Base-by-base conservation (phyloP, 2,888 invertebrate species). In the Eristalinus sepulchralis region DNA sequence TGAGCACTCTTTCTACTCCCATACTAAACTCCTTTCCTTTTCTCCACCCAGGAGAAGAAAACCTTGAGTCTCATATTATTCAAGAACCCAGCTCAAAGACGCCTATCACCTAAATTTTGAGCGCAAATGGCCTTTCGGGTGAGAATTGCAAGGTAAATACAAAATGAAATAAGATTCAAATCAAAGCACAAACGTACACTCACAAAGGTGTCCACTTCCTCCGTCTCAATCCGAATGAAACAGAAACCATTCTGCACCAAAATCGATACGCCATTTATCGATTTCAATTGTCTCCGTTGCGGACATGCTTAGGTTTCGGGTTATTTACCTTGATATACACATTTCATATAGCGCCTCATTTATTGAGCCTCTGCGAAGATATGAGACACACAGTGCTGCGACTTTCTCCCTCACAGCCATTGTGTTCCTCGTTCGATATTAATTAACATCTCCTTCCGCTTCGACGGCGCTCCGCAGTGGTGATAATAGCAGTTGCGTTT, bases 401-500 rank as follows among this genome's bases (percentile, higher is more conserved):
- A 22, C 57, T 22, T 47, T 60, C 33, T 67, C 27, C 62, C 59
- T 24, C 17, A 55, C 13, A 60, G 36, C 10, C 55, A 55, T 71
- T 17, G 47, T 47, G 4, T 47, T 47, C 47, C 17, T 47, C 47
- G 47, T 17, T 76, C 63, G 76, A 67, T 66, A 71, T 75, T 84
- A 80, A 81, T 84, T 84, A 81, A 84, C 76, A 57, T 71, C 55
- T 62, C 63, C 60, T 22, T 8, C 9, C 67, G 47, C 59, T 62
- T 13, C 33, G 10, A 1, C 6, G 5, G 24, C 24, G 27, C n/a
- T 31, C 1, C 22, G 47, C 27, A 36, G 22, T 39, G 34, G 57
- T 64, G 70, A 71, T 78, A 78, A 78, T 67, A 76, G 81, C 72
- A 72, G 53, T 82, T 84, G 71, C 62, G 76, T 71, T 81, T 71